phyloP scores from a whole-genome alignment of 2,888 invertebrate genomes.

The Acanthosepion pharaonis region DNA sequence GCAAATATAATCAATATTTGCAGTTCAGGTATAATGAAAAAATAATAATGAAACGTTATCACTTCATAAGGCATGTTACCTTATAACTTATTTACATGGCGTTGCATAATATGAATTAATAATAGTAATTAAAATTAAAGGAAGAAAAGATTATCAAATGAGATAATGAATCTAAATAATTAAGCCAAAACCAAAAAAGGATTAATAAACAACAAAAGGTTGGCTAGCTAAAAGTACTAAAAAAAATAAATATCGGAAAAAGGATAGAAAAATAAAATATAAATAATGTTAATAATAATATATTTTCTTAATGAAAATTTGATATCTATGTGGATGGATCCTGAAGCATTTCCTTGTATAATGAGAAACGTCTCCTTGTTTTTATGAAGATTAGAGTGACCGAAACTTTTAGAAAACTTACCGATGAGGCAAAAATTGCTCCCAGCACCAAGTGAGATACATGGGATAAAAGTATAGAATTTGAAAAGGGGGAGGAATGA shows the following conservation, averaged over 20 bases:
- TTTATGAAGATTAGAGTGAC: no score
- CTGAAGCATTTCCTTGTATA: no score
- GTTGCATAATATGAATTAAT: background rate
- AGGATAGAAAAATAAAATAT: background rate
- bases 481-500: no score
- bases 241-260: background rate
- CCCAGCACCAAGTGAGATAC: no score
- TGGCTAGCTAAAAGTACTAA: background rate
- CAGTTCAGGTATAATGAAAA: background rate
- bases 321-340: no score
- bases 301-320: no score
- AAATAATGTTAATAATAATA: background rate
- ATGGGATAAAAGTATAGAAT: no score
- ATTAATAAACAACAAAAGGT: background rate
- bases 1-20: no score
- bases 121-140: background rate
- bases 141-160: background rate
- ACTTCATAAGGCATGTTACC: background rate
- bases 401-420: no score
- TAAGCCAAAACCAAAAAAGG: background rate
- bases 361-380: no score
- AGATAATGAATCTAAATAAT: background rate
- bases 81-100: background rate
- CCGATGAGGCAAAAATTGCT: no score
- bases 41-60: background rate